A percentile compares a stretch with the other conserved stretches of the same genome.
Conservation (phyloP, 2,797 vertebrate genomes). For the Enteromius paludinosus region DNA sequence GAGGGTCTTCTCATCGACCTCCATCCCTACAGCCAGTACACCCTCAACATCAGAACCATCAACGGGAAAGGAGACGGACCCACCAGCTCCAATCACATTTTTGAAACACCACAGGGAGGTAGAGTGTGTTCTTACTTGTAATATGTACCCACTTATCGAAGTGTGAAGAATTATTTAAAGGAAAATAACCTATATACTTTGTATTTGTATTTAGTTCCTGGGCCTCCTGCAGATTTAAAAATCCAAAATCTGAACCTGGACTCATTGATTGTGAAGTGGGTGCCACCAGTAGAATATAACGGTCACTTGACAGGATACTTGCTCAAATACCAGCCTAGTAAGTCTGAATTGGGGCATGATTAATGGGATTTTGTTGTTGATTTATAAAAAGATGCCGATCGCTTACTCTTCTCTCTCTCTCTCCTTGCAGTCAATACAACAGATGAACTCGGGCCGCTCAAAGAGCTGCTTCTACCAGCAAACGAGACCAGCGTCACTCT, state of each 20-base stretch:
- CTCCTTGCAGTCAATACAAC: conserved; percentile 85
- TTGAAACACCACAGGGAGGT: conserved; percentile 96
- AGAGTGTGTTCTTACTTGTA: conserved; percentile 22
- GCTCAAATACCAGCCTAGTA: conserved; percentile 92
- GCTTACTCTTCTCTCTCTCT: conserved; percentile 30
- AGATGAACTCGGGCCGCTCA: conserved; percentile 84
- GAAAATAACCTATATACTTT: neutral
- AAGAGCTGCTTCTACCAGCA: conserved; percentile 81
- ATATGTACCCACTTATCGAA: neutral
- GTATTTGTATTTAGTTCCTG: conserved; percentile 84
- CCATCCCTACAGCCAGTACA: conserved; percentile 88
- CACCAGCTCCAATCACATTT: conserved; percentile 79
- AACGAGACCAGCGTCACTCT: conserved; percentile 88
- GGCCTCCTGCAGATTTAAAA: conserved; percentile 84
- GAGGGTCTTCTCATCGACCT: conserved; percentile 87
- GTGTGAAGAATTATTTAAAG: neutral
- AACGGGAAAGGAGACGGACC: conserved; percentile 95
- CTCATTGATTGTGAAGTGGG: conserved; percentile 90
- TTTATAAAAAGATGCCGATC: neutral
- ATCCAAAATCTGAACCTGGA: conserved; percentile 82
- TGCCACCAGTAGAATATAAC: conserved; percentile 84
- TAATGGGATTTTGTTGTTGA: neutral
- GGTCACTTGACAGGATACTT: conserved; percentile 89
- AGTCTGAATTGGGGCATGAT: conserved; percentile 58
- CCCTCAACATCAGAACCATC: conserved; percentile 84